phyloP scores from a whole-genome alignment of 2,888 invertebrate species.

The Lasioglossum leucozonium region DNA sequence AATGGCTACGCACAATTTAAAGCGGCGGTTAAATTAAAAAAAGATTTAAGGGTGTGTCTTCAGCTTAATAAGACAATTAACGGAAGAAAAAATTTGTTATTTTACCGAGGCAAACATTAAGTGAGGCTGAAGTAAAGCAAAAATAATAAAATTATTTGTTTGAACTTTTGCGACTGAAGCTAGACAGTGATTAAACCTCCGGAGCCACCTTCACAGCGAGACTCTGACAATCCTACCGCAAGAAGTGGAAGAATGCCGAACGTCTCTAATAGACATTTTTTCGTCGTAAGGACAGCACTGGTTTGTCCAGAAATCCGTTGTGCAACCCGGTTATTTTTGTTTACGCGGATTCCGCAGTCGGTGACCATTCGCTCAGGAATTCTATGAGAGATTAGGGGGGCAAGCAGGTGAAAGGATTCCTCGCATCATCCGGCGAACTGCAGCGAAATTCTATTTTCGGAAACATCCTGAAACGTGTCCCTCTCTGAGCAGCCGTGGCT shows the following conservation, averaged over 20 bases:
- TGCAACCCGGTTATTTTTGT: neutral
- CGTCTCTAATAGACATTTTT: neutral
- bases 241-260: neutral
- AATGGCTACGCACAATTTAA: too few relatives aligned
- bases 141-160: too few relatives aligned
- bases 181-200: too few relatives aligned
- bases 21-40: too few relatives aligned
- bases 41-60: too few relatives aligned
- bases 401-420: neutral
- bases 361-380: neutral
- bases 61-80: too few relatives aligned
- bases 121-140: too few relatives aligned
- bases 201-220: too few relatives aligned
- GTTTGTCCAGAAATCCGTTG: neutral
- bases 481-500: neutral
- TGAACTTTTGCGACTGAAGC: too few relatives aligned
- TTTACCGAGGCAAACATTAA: too few relatives aligned
- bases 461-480: neutral
- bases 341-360: neutral
- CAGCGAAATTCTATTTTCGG: constrained; percentile 2
- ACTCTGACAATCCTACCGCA: too few relatives aligned
- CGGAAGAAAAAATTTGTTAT: too few relatives aligned
- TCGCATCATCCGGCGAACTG: neutral
- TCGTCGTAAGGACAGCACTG: neutral
- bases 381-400: neutral